Base-by-base conservation (phyloP, 2,797 vertebrate genomes). In the Halcyon smyrnensis region DNA sequence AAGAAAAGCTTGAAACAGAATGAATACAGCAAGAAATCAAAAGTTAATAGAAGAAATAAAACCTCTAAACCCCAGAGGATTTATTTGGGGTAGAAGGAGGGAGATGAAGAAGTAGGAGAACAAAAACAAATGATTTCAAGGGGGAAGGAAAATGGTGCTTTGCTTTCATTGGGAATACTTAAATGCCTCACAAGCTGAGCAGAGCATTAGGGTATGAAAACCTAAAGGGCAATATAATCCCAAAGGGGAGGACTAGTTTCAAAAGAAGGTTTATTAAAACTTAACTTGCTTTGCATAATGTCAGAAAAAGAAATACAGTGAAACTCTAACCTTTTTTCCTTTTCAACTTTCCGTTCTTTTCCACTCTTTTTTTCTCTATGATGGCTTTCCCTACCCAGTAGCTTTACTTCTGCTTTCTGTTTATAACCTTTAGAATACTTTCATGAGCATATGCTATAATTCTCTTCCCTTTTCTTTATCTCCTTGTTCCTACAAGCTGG, bases 401-500 rank as follows among this genome's bases (percentile, higher is more conserved):
- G 95, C 98, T 98, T 90, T 87, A 90, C 92, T 95, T 93, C 94
- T 83, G 92, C 93, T 98, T 98, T 97, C 98, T 97, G 98, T 98
- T 98, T 98, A 98, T 98, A 98, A 98, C 98, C 98, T 98, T 98
- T 96, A 96, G 98, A 98, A 98, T 98, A 98, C 98, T 98, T 98
- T 98, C 98, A 97, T 98, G 97, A 98, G 98, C 98, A 98, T 97
- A 90, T 98, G 98, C 98, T 98, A 98, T 98, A 99, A 99, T 98
- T 99, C 98, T 99, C 98, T 98, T 97, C 89, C 95, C 97, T 98
- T 98, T 98, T 98, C 98, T 99, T 99, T 99, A 99, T 99, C 99
- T 99, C 97, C 98, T 98, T 99, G 99, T 99, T 99, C 98, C 98
- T 99, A 99, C 99, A 99, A 99, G 99, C 98, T 97, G 96, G 97